Conservation (phyloP, 2,797 vertebrate species). For the Psittacula echo region DNA sequence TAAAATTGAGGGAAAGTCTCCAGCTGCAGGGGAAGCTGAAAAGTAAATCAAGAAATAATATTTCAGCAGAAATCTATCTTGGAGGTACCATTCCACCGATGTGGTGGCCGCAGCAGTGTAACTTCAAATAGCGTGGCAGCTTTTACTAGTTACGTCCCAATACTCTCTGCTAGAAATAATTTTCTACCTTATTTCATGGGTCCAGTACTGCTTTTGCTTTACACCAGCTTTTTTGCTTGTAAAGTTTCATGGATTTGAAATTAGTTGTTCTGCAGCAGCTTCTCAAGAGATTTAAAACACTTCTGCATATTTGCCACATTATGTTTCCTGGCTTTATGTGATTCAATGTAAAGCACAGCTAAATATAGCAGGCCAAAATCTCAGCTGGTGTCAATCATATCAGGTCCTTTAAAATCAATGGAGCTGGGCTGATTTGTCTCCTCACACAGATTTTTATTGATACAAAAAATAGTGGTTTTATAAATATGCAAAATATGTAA, state of each 20-base stretch:
- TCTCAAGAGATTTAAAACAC: background rate
- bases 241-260: background rate
- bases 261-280: background rate
- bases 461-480: background rate
- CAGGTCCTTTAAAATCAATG: background rate
- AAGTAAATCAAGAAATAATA: constrained; percentile 42
- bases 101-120: background rate
- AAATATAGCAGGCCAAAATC: background rate
- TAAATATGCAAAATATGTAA: constrained; percentile 43
- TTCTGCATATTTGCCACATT: background rate
- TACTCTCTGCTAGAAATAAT: background rate
- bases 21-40: constrained; percentile 2
- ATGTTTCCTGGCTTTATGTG: background rate
- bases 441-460: background rate
- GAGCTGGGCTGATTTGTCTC: background rate
- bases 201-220: background rate
- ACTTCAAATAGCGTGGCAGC: background rate
- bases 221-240: background rate
- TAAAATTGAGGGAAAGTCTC: constrained; percentile 4
- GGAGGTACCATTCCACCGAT: background rate
- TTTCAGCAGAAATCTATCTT: constrained; percentile 2
- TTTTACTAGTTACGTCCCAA: background rate
- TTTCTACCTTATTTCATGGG: background rate
- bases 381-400: background rate
- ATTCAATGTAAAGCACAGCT: background rate